phyloP scores from a whole-genome alignment of 2,113 vertebrate genomes.

The Empidonax traillii region DNA sequence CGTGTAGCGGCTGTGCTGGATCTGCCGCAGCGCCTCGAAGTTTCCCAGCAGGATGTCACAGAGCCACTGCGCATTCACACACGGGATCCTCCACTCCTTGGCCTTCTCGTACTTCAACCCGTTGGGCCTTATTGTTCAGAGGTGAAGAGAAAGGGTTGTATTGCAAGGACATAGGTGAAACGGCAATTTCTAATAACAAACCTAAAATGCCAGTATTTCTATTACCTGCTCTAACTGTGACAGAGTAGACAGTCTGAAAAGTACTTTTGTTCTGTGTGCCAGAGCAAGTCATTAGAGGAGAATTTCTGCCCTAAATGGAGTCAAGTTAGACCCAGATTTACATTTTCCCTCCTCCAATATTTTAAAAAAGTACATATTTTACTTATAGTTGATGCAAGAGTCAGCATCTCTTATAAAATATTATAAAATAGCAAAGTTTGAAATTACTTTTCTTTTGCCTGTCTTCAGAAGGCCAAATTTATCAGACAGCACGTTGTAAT shows the following conservation, averaged over 20 bases:
- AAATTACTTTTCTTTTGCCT: neutral
- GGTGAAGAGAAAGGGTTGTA: neutral
- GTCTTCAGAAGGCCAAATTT: neutral
- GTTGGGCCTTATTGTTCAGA: constrained; percentile 73
- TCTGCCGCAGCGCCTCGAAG: constrained; percentile 90
- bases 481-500: accelerated
- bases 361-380: neutral
- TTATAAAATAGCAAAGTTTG: neutral
- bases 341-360: accelerated
- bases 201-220: neutral
- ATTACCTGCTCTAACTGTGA: neutral
- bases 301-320: neutral
- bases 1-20: constrained; percentile 88
- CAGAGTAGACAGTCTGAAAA: neutral
- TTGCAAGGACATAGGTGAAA: neutral
- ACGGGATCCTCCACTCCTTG: constrained; percentile 96
- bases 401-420: neutral
- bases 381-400: neutral
- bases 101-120: constrained; percentile 96
- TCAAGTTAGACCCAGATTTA: neutral
- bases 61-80: constrained; percentile 95
- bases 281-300: neutral
- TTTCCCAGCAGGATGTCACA: constrained; percentile 93
- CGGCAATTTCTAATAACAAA: neutral
- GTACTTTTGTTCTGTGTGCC: accelerated